Evolutionary conservation across 1,140 invertebrate genomes (phyloP).

Genomic region (Ephestia elutella): DNA sequence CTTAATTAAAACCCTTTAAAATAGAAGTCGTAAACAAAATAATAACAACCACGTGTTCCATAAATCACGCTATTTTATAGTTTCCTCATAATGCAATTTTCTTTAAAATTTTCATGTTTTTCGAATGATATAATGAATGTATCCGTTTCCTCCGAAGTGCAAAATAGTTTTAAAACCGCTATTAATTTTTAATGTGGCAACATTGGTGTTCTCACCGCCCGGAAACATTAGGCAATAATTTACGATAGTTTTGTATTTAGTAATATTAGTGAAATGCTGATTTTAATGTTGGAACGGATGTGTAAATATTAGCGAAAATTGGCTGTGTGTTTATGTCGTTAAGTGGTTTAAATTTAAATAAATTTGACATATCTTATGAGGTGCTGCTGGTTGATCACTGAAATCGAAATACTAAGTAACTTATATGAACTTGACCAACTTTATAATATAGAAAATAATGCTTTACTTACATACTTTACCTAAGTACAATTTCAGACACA

Average conservation of each 20-base stretch:
- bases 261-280: conserved; percentile 60
- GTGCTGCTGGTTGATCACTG: too few relatives aligned
- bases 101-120: conserved; percentile 51
- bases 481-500: too few relatives aligned
- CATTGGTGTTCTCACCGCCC: conserved; percentile 56
- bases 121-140: conserved; percentile 58
- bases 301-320: conserved; percentile 64
- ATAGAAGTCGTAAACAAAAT: conserved; percentile 6
- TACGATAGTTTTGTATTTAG: conserved; percentile 60
- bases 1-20: not conserved
- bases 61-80: conserved; percentile 44
- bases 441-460: too few relatives aligned
- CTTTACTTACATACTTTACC: too few relatives aligned
- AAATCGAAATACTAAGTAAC: too few relatives aligned
- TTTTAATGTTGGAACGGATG: conserved; percentile 55
- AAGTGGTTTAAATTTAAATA: too few relatives aligned
- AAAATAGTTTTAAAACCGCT: conserved; percentile 63
- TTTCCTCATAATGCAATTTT: conserved; percentile 49
- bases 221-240: conserved; percentile 72
- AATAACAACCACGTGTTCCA: not conserved
- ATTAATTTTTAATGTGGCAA: conserved; percentile 66
- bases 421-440: too few relatives aligned
- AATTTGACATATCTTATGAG: too few relatives aligned
- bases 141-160: conserved; percentile 64
- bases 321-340: conserved; percentile 44